Base-by-base conservation (phyloP, 2,888 invertebrate species). In the Prenolepis imparis region DNA sequence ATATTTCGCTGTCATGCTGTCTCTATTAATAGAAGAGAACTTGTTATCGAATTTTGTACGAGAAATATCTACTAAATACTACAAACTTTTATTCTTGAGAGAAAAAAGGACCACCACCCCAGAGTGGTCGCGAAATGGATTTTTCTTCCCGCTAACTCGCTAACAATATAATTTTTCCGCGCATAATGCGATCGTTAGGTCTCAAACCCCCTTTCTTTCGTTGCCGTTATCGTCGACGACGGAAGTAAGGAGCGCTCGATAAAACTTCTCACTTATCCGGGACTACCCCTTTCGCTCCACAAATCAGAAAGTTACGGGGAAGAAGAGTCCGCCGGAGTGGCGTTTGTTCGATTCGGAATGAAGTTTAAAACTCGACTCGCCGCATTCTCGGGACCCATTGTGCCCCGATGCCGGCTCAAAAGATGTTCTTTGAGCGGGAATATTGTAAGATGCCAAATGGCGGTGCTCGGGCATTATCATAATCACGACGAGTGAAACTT, bases 251-350 rank as follows among this genome's bases (percentile, higher is more conserved):
- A 85, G 78, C 75, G 74, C 59, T 57, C 87, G 90, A 86, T 87
- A 87, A 90, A 90, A 90, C 90, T 90, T 90, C 82, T 90, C 90
- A 90, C 90, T 90, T 91, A 90, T 75, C 83, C 74, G 48, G 41
- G 52, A 72, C 67, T 83, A 90, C 86, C 90, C 90, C 84, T 90
- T 90, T 88, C 75, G 84, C 52, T 18, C 68, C 66, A 72, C 83
- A 86, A 91, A 89, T 88, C 90, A 77, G 24, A 88, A 90, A 90
- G 89, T 90, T 89, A 63, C 70, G 59, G 73, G 28, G 28, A 28
- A n/a, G 28, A 74, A 32, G 63, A 55, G 36, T 32, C 39, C 75
- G 67, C 52, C 75, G 57, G 57, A 44, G 72, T 24, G 44, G 81
- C 75, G 73, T 85, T 87, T 91, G 84, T 89, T 90, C 86, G 84